A percentile compares a stretch with the other conserved stretches of the same genome.
Evolutionary conservation across 2,888 invertebrate genomes (phyloP).

Genomic region (Drosophila fungiperda): DNA sequence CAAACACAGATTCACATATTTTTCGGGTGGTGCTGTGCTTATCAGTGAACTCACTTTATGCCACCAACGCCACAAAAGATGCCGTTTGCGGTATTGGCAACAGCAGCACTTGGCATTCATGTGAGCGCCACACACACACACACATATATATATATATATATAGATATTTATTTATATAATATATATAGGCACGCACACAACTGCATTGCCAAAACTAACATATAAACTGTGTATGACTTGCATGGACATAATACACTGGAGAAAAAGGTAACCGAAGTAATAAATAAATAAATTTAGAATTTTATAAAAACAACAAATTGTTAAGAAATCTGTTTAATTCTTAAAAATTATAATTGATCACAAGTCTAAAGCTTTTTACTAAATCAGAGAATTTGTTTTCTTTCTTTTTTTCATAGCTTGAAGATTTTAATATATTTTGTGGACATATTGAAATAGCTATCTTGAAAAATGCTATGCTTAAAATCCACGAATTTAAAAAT

Average conservation of each 20-base stretch:
- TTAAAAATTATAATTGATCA: too few species aligned
- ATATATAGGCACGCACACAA: slow-evolving; percentile 48
- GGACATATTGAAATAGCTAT: background rate
- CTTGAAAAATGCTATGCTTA: background rate
- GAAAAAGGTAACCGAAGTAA: background rate
- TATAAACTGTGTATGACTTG: slow-evolving; percentile 15
- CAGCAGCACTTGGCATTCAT: slow-evolving; percentile 60
- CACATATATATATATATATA: slow-evolving; percentile 7
- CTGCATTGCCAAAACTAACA: slow-evolving; percentile 53
- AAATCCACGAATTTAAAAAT: background rate
- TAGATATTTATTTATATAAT: slow-evolving; percentile 43
- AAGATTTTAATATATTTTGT: background rate
- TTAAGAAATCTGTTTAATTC: too few species aligned
- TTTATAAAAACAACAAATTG: background rate
- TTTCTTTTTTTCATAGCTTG: background rate
- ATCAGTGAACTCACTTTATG: slow-evolving; percentile 65
- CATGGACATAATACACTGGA: slow-evolving; percentile 35
- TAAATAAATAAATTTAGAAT: background rate
- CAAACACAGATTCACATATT: slow-evolving; percentile 17
- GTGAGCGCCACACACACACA: slow-evolving; percentile 24
- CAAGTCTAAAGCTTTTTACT: too few species aligned
- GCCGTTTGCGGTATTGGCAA: slow-evolving; percentile 38
- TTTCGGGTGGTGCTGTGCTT: slow-evolving; percentile 54
- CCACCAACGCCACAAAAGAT: slow-evolving; percentile 47
- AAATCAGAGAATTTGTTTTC: background rate